Evolutionary conservation across 2,797 vertebrate genomes (phyloP).

Genomic region (Phataginus tricuspis): DNA sequence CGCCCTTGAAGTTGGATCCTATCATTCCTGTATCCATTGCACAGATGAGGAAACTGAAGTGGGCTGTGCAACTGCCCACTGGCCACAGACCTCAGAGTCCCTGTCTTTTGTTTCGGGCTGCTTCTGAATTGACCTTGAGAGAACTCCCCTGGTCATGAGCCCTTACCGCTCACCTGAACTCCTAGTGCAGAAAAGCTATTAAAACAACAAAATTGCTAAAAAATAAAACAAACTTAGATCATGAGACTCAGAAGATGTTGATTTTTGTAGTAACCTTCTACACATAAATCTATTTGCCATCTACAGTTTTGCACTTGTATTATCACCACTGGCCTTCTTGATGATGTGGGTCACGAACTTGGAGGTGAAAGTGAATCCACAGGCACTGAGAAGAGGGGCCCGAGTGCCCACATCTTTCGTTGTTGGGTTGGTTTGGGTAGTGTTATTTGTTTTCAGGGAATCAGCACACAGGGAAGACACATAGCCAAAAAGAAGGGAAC

Average conservation of each 20-base stretch:
- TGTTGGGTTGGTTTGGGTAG: background rate
- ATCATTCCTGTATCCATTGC: background rate
- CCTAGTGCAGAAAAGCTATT: background rate
- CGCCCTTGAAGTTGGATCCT: background rate
- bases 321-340: background rate
- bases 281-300: background rate
- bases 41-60: background rate
- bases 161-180: background rate
- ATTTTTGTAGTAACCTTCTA: background rate
- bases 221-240: background rate
- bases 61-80: rapidly evolving
- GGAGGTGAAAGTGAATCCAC: background rate
- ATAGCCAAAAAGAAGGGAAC: background rate
- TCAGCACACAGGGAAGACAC: background rate
- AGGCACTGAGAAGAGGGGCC: background rate
- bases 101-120: background rate
- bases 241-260: background rate
- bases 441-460: background rate
- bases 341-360: background rate
- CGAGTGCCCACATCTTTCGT: background rate
- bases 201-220: background rate
- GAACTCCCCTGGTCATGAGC: background rate
- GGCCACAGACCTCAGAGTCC: background rate
- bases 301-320: background rate
- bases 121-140: background rate